phyloP scores from a whole-genome alignment of 1,140 invertebrate species.

The Planococcus citri region DNA sequence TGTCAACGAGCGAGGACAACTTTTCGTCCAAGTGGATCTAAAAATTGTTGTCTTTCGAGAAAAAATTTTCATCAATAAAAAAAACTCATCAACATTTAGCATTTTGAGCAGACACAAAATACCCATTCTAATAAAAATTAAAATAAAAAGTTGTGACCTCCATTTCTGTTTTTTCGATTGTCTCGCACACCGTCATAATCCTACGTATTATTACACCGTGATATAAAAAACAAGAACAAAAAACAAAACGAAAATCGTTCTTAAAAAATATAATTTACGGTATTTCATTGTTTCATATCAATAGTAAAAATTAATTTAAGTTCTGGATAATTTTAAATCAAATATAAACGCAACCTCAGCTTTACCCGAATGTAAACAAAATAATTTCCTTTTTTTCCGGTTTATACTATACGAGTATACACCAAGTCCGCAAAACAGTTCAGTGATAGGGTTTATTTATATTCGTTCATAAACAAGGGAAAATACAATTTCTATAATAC shows the following conservation, averaged over 20 bases:
- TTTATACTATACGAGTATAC: neutral
- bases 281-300: slow-evolving; percentile 2
- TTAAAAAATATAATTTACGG: neutral
- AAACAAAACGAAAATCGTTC: neutral
- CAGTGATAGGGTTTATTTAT: slow-evolving; percentile 15
- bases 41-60: too few relatives aligned
- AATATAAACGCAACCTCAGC: slow-evolving; percentile 1
- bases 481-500: slow-evolving; percentile 12
- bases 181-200: too few relatives aligned
- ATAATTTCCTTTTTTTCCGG: neutral
- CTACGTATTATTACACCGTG: too few relatives aligned
- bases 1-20: too few relatives aligned
- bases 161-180: too few relatives aligned
- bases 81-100: too few relatives aligned
- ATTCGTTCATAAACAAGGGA: slow-evolving; percentile 12
- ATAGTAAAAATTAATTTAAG: slow-evolving; percentile 3
- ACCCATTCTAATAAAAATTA: too few relatives aligned
- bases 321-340: neutral
- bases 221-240: too few relatives aligned
- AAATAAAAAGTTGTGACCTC: too few relatives aligned
- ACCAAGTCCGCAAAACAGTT: neutral
- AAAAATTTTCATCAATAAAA: too few relatives aligned
- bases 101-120: too few relatives aligned
- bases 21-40: too few relatives aligned
- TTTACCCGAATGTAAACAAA: neutral